Evolutionary conservation across 2,888 invertebrate genomes (phyloP).

Genomic region (Himalopsyche kuldschensis): DNA sequence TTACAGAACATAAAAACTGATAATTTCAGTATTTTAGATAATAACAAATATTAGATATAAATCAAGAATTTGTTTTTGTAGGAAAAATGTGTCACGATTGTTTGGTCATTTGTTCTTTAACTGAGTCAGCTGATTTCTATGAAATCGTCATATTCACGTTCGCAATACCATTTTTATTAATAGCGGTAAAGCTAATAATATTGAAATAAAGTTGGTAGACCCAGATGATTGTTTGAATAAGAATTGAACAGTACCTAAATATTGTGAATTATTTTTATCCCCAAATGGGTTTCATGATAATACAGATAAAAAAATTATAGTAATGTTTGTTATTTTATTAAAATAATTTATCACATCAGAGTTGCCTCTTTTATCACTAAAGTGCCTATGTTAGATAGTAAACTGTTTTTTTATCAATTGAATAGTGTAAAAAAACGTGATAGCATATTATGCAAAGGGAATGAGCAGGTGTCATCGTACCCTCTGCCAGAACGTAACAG

Average conservation of each 20-base stretch:
- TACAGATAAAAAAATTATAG: too few species aligned
- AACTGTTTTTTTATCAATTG: background rate
- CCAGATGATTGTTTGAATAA: too few species aligned
- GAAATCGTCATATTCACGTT: background rate
- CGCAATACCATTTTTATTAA: too few species aligned
- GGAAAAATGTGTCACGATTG: background rate
- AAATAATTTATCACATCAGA: too few species aligned
- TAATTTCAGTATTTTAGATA: background rate
- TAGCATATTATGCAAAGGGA: background rate
- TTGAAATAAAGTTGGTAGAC: too few species aligned
- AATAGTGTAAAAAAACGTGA: background rate
- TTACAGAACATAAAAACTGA: background rate
- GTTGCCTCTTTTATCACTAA: background rate
- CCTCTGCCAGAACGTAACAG: background rate
- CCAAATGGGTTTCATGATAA: too few species aligned
- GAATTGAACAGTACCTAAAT: too few species aligned
- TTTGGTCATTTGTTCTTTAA: background rate
- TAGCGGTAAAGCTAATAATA: too few species aligned
- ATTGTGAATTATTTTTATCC: too few species aligned
- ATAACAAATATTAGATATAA: background rate
- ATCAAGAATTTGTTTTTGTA: background rate
- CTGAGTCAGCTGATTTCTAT: background rate
- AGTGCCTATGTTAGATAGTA: background rate
- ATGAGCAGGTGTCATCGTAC: slow-evolving; percentile 14
- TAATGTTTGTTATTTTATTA: too few species aligned